Conservation (phyloP, 2,797 vertebrate species). For the Characodon lateralis region DNA sequence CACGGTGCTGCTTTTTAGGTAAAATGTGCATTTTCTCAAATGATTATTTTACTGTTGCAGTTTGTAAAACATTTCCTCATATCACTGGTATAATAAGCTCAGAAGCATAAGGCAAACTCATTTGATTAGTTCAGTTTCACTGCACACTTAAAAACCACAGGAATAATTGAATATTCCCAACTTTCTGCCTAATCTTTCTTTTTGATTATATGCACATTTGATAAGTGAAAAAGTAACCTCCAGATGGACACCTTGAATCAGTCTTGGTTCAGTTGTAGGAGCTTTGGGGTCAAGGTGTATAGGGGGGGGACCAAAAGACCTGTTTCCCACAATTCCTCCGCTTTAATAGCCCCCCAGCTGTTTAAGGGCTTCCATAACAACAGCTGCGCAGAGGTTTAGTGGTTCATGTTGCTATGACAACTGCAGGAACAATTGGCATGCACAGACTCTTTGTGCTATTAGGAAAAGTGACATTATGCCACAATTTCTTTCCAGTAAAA, state of each 20-base stretch:
- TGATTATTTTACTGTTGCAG: not conserved
- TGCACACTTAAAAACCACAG: not conserved
- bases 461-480: conserved; percentile 81
- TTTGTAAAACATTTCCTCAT: not conserved
- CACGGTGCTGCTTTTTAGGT: not conserved
- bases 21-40: not conserved
- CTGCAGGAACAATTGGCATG: conserved; percentile 81
- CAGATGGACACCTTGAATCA: conserved; percentile 69
- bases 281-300: conserved; percentile 76
- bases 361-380: conserved; percentile 84
- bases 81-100: not conserved
- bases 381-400: conserved; percentile 84
- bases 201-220: not conserved
- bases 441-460: conserved; percentile 77
- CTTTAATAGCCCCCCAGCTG: conserved; percentile 83
- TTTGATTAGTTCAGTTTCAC: not conserved
- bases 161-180: not conserved
- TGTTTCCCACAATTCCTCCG: conserved; percentile 81
- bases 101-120: not conserved
- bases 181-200: not conserved
- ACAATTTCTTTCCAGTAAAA: conserved; percentile 80
- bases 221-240: conserved; percentile 8
- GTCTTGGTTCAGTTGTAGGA: conserved; percentile 50
- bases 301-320: conserved; percentile 72
- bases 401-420: conserved; percentile 85